phyloP scores from a whole-genome alignment of 2,797 vertebrate species.

The Anniella stebbinsi region DNA sequence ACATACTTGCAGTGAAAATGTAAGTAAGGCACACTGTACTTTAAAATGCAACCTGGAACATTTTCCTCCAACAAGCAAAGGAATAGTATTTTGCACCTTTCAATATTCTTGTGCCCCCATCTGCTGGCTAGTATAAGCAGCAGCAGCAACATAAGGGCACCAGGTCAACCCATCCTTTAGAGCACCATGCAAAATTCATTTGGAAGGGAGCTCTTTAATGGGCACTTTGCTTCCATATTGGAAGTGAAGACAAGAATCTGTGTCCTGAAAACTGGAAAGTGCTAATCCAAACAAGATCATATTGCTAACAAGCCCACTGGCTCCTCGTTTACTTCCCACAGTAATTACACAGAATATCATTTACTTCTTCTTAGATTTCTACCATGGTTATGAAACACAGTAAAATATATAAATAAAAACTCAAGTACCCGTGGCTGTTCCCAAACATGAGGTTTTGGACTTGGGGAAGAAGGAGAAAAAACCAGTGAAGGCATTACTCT shows the following conservation, averaged over 20 bases:
- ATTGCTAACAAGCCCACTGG: slow-evolving; percentile 33
- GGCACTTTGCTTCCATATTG: too few relatives aligned
- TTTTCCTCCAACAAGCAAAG: not conserved
- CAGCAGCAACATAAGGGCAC: not conserved
- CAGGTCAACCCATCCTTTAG: not conserved
- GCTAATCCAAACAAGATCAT: slow-evolving; percentile 22
- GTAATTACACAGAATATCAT: slow-evolving; percentile 28
- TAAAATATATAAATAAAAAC: not conserved
- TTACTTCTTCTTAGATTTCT: slow-evolving; percentile 44
- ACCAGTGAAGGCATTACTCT: not conserved
- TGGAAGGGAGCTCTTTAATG: not conserved
- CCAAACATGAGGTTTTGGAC: slow-evolving; percentile 32
- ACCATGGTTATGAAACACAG: slow-evolving; percentile 41
- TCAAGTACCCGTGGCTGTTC: slow-evolving; percentile 18
- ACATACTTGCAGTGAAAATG: not conserved
- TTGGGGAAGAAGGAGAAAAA: not conserved
- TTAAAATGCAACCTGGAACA: not conserved
- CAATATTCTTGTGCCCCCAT: not conserved
- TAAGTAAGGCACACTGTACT: not conserved
- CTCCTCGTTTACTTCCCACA: slow-evolving; percentile 31
- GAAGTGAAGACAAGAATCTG: slow-evolving; percentile 45
- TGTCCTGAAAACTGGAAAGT: slow-evolving; percentile 40
- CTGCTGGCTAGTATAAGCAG: not conserved
- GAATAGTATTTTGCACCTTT: not conserved
- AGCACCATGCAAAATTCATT: not conserved